Conservation (phyloP, 2,113 vertebrate genomes). For the Hippocampus barbouri region DNA sequence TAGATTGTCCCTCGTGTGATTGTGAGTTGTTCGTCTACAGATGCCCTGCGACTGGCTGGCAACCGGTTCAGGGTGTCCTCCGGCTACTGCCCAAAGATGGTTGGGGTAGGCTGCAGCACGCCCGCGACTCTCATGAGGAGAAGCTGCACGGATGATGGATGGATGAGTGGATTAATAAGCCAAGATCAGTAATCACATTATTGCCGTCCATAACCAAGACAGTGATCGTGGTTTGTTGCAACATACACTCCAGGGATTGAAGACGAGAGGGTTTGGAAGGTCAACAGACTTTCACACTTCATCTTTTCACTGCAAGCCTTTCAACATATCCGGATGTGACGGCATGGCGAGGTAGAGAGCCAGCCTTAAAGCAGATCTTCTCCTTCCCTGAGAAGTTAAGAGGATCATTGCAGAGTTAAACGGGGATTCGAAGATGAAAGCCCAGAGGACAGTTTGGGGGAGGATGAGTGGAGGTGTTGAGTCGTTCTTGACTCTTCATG, state of each 20-base stretch:
- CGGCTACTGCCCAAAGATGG: too few relatives aligned
- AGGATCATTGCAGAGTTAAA: conserved; percentile 27
- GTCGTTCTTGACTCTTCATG: conserved; percentile 15
- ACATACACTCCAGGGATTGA: conserved; percentile 4
- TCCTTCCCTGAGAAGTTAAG: conserved; percentile 30
- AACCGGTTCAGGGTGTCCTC: too few relatives aligned
- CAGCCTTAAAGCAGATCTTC: conserved; percentile 36
- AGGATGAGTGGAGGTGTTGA: conserved; percentile 17
- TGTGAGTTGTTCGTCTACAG: too few relatives aligned
- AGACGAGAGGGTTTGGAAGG: conserved; percentile 33
- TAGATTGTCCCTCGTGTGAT: too few relatives aligned
- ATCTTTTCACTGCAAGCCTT: conserved; percentile 35
- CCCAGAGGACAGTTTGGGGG: conserved; percentile 24
- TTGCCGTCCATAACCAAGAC: not conserved
- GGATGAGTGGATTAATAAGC: too few relatives aligned
- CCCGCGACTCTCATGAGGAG: too few relatives aligned
- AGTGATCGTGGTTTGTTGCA: not conserved
- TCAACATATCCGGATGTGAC: conserved; percentile 29
- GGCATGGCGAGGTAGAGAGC: conserved; percentile 36
- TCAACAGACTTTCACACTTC: conserved; percentile 31
- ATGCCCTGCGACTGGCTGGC: too few relatives aligned
- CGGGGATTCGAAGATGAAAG: conserved; percentile 42
- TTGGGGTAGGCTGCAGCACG: too few relatives aligned
- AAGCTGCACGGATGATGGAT: too few relatives aligned
- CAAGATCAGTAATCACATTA: conserved; percentile 1